Conservation (phyloP, 2,797 vertebrate genomes). For the Phataginus tetradactyla region DNA sequence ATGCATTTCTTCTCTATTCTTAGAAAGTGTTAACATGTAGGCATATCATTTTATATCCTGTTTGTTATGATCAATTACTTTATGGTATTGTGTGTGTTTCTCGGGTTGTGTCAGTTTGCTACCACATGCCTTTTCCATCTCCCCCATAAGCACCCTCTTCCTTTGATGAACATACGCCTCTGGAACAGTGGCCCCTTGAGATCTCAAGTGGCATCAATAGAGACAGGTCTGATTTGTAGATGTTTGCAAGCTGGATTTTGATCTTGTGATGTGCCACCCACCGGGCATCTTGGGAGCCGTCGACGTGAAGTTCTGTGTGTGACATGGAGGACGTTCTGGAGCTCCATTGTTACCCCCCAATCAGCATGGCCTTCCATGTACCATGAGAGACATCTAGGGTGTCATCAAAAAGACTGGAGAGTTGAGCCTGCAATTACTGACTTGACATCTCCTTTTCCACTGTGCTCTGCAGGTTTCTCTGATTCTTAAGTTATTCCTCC, state of each 20-base stretch:
- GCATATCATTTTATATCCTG: not conserved
- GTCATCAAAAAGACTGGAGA: not conserved
- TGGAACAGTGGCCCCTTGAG: not conserved
- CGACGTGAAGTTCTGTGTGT: not conserved
- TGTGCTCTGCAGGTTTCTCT: too few relatives aligned
- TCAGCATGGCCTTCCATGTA: not conserved
- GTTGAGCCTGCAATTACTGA: too few relatives aligned
- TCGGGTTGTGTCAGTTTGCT: not conserved
- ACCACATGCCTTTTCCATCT: not conserved
- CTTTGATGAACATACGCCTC: not conserved
- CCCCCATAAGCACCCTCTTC: not conserved
- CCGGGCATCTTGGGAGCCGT: not conserved
- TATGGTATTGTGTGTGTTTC: not conserved
- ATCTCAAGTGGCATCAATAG: not conserved
- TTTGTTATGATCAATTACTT: not conserved
- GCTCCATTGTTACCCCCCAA: not conserved
- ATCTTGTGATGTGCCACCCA: rapidly evolving
- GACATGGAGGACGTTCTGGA: not conserved
- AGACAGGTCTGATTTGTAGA: not conserved
- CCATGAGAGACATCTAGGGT: rapidly evolving
- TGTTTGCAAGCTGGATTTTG: not conserved
- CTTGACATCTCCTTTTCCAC: not conserved
- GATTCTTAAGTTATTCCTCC: not conserved
- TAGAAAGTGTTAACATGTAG: rapidly evolving
- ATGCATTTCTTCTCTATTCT: not conserved